Base-by-base conservation (phyloP, 2,888 invertebrate species). In the Sympetrum striolatum region DNA sequence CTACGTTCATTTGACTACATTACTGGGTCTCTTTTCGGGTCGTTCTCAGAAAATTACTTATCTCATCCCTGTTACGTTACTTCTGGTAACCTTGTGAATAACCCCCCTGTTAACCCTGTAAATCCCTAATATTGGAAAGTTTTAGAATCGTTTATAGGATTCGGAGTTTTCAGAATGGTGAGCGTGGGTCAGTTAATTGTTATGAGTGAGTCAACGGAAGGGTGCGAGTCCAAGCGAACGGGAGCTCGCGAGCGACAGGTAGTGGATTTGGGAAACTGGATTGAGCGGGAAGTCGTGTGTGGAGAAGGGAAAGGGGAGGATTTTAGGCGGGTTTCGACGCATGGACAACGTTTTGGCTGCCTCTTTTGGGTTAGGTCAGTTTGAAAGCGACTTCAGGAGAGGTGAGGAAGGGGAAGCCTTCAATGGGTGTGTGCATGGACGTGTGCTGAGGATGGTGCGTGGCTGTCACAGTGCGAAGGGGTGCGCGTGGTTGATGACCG, bases 311-410 rank as follows among this genome's bases (percentile, higher is more conserved):
- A n/a, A 12, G 48, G 2, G 31, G 60, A 25, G 81, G 44, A 81
- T 81, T 81, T 44, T 53, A n/a, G 53, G 81, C 31, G 15, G 48
- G 81, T 44, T 81, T 81, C 48, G 81, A 25, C 15, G 81, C 48
- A 31, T 48, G 81, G 81, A 81, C 81, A 81, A 81, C 48, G 81
- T 53, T 53, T 48, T 53, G 48, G 81, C 48, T 48, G 25, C 25
- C 44, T 25, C 48, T 48, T 81, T 48, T 81, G 81, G 53, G 81
- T 48, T 48, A 48, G 81, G 81, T 81, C 81, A 81, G 81, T 81
- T 81, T 25, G 81, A 81, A n/a, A 48, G 44, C 81, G 6, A n/a
- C 37, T 80, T 37, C n/a, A 44, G 48, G 8, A 22, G 44, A 8
- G 44, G 39, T 22, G 44, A 44, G n/a, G 15, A 31, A 80, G 0